phyloP scores from a whole-genome alignment of 2,113 vertebrate genomes.

The Eonycteris spelaea region DNA sequence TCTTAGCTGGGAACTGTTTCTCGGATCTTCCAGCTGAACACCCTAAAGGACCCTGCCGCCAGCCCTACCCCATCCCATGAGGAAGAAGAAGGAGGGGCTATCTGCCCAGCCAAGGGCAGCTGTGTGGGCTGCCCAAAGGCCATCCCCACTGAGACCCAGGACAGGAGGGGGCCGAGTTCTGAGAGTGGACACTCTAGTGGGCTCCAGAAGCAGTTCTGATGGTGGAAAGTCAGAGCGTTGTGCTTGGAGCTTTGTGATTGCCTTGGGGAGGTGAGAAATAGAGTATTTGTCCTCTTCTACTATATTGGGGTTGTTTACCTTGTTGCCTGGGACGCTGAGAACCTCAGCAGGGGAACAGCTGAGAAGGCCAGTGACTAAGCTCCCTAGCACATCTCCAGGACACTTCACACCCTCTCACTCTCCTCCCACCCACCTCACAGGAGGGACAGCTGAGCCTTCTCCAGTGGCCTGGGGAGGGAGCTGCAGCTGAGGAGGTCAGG shows the following conservation, averaged over 20 bases:
- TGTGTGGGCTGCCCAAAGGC: background rate
- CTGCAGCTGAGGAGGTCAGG: constrained; percentile 36
- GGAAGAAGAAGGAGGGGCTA: background rate
- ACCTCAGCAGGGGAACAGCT: constrained; percentile 53
- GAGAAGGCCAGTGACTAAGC: constrained; percentile 65
- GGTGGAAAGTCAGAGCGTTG: background rate
- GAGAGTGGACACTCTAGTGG: background rate
- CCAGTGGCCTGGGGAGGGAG: constrained; percentile 26
- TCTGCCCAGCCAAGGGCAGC: background rate
- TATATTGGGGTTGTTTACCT: constrained; percentile 61
- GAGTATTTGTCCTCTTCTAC: background rate
- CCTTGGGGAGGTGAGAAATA: background rate
- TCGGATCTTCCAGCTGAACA: background rate
- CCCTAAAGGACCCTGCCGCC: background rate
- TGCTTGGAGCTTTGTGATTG: background rate
- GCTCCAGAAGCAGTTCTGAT: background rate
- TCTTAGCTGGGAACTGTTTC: background rate
- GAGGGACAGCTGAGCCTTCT: constrained; percentile 66
- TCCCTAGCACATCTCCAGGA: constrained; percentile 13
- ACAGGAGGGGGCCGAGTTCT: background rate
- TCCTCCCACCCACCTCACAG: background rate
- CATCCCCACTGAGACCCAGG: too few relatives aligned
- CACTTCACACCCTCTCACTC: constrained; percentile 53
- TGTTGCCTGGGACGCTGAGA: constrained; percentile 50
- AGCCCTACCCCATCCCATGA: background rate